phyloP scores from a whole-genome alignment of 2,797 vertebrate species.

The Hipposideros larvatus region DNA sequence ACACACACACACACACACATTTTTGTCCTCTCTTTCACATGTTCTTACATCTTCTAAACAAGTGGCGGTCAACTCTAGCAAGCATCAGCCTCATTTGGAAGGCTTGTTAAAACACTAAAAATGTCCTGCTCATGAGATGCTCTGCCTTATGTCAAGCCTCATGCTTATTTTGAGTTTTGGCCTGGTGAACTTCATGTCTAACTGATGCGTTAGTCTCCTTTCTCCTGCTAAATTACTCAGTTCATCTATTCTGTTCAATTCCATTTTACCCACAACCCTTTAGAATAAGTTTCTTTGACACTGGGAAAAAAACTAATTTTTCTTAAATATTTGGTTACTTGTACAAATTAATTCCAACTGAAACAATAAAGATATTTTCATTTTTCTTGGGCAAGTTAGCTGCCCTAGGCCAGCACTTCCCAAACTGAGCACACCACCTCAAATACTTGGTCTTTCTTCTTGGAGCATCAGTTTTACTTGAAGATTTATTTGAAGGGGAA shows the following conservation, averaged over 20 bases:
- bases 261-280: not conserved
- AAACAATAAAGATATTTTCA: not conserved
- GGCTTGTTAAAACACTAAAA: conserved; percentile 31
- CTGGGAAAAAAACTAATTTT: not conserved
- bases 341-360: not conserved
- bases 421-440: not conserved
- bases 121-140: not conserved
- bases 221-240: not conserved
- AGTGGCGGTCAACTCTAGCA: not conserved
- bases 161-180: conserved; percentile 54
- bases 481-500: conserved; percentile 8
- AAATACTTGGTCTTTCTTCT: not conserved
- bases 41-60: not conserved
- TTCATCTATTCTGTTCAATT: not conserved
- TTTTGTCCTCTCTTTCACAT: not conserved
- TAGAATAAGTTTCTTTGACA: not conserved
- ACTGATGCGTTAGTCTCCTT: not conserved
- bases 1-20: not conserved
- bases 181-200: not conserved
- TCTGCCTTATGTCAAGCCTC: conserved; percentile 45
- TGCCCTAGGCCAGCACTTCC: not conserved
- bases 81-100: not conserved
- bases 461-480: not conserved
- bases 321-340: conserved; percentile 21
- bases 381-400: not conserved